Base-by-base conservation (phyloP, 2,113 vertebrate species). In the Anarhynchus alexandrinus region DNA sequence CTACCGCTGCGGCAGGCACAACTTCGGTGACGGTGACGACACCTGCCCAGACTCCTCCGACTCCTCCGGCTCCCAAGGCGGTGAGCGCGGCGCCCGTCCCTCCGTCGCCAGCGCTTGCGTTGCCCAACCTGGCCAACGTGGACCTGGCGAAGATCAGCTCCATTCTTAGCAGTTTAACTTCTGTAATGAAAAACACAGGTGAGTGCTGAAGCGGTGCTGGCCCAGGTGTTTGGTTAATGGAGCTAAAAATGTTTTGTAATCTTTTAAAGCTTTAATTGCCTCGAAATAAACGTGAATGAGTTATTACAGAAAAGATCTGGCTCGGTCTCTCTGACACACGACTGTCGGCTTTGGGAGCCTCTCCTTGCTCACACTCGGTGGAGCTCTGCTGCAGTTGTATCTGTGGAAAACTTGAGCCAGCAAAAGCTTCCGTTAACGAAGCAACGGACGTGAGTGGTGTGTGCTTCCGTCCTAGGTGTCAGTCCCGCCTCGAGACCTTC, bases 131-230 rank as follows among this genome's bases (percentile, higher is more conserved):
- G 94, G 99, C 99, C 84, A 99, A 99, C 26, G 99, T 99, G 95
- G 99, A 99, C 97, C 97, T 99, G 94, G 99, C 99, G 38, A 99
- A 99, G 97, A 99, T 99, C 98, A 99, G 99, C 97, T 99, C 99
- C 90, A 99, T 99, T 70, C 98, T 99, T 22, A 99, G 98, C 97
- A 99, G 99, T 27, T 96, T 99, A 73, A 99, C 99, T 0, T 99
- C 99, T 1, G 99, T 99, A 45, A 99, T 99, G 99, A 99, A 99
- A 96, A 99, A 98, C 58, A 99, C 99, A 94, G 99, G 99, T 99
- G 94, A 97, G 99, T 85, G 57, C 74, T 65, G 64, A 71, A 36
- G 59, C 2, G 1, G 10, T 3, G 0, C 19, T 1, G 30, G 58
- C n/a, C 20, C 61, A 7, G 40, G n/a, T 4, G 51, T 69, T 47